A percentile compares a stretch with the other conserved stretches of the same genome.
Evolutionary conservation across 2,113 vertebrate genomes (phyloP).

Genomic region (Corythornis cristatus): DNA sequence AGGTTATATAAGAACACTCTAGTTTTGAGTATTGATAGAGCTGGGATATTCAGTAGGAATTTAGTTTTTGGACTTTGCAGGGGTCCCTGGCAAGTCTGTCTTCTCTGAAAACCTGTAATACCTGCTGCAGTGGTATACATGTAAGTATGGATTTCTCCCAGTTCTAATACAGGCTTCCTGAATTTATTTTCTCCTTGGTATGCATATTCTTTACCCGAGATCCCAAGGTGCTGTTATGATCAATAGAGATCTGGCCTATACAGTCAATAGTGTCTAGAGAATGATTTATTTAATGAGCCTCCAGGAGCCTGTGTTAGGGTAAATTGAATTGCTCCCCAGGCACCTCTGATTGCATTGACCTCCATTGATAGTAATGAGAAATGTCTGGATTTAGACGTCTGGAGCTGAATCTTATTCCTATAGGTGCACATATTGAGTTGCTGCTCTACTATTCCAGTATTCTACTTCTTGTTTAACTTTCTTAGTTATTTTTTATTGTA

Average conservation of each 20-base stretch:
- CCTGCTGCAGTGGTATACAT: background rate
- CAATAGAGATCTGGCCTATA: background rate
- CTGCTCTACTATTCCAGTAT: background rate
- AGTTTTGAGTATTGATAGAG: background rate
- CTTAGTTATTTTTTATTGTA: background rate
- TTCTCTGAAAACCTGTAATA: background rate
- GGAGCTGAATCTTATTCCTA: background rate
- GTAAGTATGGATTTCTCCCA: background rate
- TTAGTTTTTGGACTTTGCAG: background rate
- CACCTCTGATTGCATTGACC: slow-evolving; percentile 3
- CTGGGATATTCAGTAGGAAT: background rate
- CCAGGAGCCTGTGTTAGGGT: background rate
- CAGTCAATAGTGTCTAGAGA: background rate
- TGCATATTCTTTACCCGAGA: background rate
- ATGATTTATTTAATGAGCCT: slow-evolving; percentile 13
- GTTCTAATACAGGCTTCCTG: background rate
- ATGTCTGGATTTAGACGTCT: background rate
- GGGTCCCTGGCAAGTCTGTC: background rate
- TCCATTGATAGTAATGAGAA: background rate
- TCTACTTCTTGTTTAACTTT: background rate
- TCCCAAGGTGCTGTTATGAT: background rate
- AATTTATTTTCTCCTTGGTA: background rate
- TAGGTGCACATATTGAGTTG: background rate
- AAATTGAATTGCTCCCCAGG: background rate
- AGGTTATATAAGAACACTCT: background rate